Percentiles rank a stretch among this genome's conserved stretches.
Conservation (phyloP, 30 jellyfish, hydroid and myxozoan genomes). For the Chrysaora quinquecirrha region DNA sequence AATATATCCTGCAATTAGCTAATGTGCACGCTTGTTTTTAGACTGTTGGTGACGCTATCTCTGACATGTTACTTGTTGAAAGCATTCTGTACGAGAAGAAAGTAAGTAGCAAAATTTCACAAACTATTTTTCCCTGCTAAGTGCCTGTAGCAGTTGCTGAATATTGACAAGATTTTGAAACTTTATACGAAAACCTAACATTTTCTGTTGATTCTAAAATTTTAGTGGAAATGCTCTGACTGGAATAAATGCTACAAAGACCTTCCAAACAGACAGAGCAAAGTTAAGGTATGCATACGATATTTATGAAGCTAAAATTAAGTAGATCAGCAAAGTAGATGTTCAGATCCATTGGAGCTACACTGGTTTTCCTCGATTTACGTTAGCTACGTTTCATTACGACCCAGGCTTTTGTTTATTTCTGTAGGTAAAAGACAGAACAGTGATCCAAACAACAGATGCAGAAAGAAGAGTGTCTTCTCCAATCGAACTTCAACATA, state of each 20-base stretch:
- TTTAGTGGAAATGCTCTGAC: constrained; percentile 86
- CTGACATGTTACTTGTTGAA: constrained; percentile 91
- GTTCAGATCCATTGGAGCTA: too few species aligned
- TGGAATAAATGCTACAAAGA: constrained; percentile 88
- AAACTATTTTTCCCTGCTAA: too few species aligned
- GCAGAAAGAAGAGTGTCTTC: constrained; percentile 85
- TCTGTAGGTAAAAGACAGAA: constrained; percentile 90
- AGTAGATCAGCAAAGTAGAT: too few species aligned
- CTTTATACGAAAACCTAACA: neutral
- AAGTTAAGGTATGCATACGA: constrained; percentile 72
- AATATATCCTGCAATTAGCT: too few species aligned
- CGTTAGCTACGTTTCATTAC: too few species aligned
- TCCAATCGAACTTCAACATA: constrained; percentile 80
- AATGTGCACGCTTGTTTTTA: too few species aligned
- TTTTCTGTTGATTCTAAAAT: neutral
- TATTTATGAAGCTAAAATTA: too few species aligned
- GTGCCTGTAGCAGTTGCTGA: too few species aligned
- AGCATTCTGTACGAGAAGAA: constrained; percentile 80
- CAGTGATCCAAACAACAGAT: constrained; percentile 82
- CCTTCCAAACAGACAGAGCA: constrained; percentile 85
- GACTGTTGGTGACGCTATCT: constrained; percentile 99
- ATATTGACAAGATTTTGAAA: neutral
- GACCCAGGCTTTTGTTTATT: too few species aligned
- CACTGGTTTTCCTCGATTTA: too few species aligned
- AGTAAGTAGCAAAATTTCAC: too few species aligned